Conservation (phyloP, 2,113 vertebrate species). For the Tragelaphus buxtoni region DNA sequence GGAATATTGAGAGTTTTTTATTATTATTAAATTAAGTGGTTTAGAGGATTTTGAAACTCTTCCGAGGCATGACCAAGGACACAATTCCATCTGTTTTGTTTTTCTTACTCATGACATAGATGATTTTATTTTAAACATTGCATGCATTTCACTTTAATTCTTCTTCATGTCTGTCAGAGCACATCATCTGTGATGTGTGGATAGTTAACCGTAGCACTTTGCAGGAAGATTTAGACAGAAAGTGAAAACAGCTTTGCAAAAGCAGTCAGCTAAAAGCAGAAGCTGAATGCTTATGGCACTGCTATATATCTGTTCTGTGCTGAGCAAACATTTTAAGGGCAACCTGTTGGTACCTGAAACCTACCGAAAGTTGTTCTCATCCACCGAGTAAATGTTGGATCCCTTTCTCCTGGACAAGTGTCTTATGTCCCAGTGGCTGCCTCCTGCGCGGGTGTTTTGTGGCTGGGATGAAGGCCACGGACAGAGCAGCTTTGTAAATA, state of each 20-base stretch:
- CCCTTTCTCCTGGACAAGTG: constrained; percentile 2
- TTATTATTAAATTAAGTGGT: constrained; percentile 76
- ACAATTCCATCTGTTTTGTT: constrained; percentile 78
- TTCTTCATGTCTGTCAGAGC: constrained; percentile 78
- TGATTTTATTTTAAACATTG: constrained; percentile 78
- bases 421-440: background rate
- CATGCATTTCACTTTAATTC: constrained; percentile 76
- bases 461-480: background rate
- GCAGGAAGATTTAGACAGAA: constrained; percentile 63
- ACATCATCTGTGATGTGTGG: constrained; percentile 73
- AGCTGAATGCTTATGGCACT: constrained; percentile 19
- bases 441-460: background rate
- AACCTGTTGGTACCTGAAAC: background rate
- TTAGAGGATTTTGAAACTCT: constrained; percentile 75
- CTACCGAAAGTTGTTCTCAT: background rate
- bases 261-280: background rate
- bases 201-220: constrained; percentile 51
- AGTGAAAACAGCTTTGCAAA: constrained; percentile 73
- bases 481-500: background rate
- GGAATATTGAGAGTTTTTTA: constrained; percentile 66
- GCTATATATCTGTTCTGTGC: background rate
- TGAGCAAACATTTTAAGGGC: constrained; percentile 23
- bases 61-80: constrained; percentile 78
- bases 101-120: constrained; percentile 76
- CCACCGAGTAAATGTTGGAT: background rate